These are phyloP conservation scores for Bryconaethiops microstoma DNA, from an alignment of 2,797 vertebrate species.

Conservation along the genomic window DNA sequence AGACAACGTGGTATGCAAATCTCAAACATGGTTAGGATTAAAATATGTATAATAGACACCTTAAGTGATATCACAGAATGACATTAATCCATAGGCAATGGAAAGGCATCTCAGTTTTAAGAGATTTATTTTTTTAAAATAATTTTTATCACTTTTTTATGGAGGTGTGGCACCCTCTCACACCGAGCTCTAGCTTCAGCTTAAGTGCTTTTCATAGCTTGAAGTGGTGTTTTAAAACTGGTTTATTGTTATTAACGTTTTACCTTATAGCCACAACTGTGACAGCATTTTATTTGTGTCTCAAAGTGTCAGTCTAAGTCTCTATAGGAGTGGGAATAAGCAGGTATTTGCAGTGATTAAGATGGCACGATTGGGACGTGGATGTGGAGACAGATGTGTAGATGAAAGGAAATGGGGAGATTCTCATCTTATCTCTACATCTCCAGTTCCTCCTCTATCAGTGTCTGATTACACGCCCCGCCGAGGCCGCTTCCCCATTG, in stretches of 20 bases:
- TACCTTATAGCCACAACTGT: neutral
- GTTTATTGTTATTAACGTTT: neutral
- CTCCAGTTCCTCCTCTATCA: constrained; percentile 37
- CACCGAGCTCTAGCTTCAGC: too few relatives aligned
- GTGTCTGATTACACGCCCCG: constrained; percentile 50
- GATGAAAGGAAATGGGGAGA: constrained; percentile 46
- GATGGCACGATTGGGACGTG: constrained; percentile 36
- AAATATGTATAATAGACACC: neutral
- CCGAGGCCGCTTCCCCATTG: constrained; percentile 36
- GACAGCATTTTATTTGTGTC: neutral
- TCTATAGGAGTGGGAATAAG: constrained; percentile 13
- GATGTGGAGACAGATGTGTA: constrained; percentile 43
- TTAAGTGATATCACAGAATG: neutral
- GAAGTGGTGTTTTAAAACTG: neutral
- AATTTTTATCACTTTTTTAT: too few relatives aligned
- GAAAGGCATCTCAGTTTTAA: neutral
- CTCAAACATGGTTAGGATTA: neutral
- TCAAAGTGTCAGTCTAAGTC: neutral
- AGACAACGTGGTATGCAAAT: neutral
- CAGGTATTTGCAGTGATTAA: constrained; percentile 47
- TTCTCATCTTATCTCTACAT: constrained; percentile 46
- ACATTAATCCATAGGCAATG: neutral
- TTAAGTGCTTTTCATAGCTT: neutral
- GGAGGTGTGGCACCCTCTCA: too few relatives aligned
- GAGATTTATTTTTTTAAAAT: too few relatives aligned